Conservation (phyloP, 1,140 invertebrate species). For the Pemphigus obesinymphae region DNA sequence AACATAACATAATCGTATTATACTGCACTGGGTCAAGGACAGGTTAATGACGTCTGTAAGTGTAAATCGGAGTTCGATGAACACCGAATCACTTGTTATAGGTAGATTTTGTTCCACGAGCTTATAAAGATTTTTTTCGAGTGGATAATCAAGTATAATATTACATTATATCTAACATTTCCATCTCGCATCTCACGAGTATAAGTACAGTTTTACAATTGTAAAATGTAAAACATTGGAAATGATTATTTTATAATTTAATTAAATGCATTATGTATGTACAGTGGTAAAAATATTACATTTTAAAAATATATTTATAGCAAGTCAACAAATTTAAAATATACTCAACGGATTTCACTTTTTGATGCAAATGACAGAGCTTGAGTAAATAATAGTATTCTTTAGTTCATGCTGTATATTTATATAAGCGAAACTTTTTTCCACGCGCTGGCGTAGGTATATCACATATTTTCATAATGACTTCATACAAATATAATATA, state of each 20-base stretch:
- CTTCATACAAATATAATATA: no score
- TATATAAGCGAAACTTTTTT: not conserved
- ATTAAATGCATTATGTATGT: no score
- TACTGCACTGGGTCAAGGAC: slow-evolving; percentile 5
- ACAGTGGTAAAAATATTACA: no score
- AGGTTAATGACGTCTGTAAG: not conserved
- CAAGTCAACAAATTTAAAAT: not conserved
- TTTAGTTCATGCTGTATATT: not conserved
- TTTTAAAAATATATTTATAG: no score
- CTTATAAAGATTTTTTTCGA: no score
- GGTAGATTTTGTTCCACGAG: no score
- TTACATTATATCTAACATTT: no score
- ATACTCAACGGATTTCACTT: not conserved
- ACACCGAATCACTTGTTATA: not conserved
- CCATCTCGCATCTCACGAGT: no score
- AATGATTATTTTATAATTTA: no score
- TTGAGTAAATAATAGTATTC: not conserved
- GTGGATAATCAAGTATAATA: no score
- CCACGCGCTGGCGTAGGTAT: not conserved
- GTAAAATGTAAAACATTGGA: no score
- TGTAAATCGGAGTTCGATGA: not conserved
- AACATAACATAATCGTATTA: not conserved
- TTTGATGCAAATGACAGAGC: not conserved
- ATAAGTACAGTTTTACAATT: no score
- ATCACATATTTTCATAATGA: not conserved